phyloP scores from a whole-genome alignment of 2,113 vertebrate species.

The Ammodytes dubius region DNA sequence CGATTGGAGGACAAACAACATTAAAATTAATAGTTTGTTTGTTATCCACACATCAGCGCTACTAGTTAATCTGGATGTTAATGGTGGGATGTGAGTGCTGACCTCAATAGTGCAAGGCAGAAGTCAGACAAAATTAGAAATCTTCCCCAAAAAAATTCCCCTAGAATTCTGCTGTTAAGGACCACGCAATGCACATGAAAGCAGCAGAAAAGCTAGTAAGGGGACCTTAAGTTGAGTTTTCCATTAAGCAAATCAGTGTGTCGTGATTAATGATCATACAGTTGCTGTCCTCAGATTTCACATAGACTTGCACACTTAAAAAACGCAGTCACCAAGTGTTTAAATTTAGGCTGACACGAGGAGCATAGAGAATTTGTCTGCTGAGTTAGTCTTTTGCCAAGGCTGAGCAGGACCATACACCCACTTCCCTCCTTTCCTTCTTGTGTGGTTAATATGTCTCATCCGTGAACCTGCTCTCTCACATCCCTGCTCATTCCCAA shows the following conservation, averaged over 20 bases:
- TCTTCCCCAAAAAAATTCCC: no score
- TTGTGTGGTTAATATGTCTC: conserved; percentile 2
- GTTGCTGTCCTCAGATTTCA: not conserved
- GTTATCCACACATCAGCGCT: no score
- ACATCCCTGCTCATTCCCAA: conserved; percentile 33
- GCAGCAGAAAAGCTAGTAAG: not conserved
- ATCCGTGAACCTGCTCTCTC: not conserved
- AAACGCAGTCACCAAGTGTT: not conserved
- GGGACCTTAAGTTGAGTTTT: not conserved
- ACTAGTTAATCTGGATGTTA: not conserved
- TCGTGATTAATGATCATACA: not conserved
- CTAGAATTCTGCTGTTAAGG: not conserved
- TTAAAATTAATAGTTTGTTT: no score
- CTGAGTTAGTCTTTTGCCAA: not conserved
- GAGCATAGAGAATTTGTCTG: not conserved
- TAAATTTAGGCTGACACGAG: not conserved
- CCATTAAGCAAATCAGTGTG: not conserved
- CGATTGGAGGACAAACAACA: not conserved
- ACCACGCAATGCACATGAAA: no score
- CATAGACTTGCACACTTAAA: not conserved
- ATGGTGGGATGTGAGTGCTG: not conserved
- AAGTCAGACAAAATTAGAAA: not conserved
- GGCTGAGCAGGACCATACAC: not conserved
- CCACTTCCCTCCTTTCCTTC: not conserved
- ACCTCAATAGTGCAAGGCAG: not conserved